phyloP scores from a whole-genome alignment of 2,113 vertebrate species.

The Scomber colias region DNA sequence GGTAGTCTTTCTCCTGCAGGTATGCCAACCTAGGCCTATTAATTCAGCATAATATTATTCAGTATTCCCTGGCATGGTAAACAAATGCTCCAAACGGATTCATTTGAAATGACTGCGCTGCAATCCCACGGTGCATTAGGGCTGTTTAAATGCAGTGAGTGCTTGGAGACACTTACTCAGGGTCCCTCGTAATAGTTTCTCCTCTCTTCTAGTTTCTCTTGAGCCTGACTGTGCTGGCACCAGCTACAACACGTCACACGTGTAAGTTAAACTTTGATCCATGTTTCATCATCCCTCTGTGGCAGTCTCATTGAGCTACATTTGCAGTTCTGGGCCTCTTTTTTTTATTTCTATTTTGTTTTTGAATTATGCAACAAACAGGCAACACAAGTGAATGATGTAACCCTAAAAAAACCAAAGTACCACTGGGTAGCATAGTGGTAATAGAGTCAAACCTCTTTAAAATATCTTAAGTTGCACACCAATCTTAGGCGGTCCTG shows the following conservation, averaged over 20 bases:
- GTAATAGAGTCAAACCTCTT: conserved; percentile 19
- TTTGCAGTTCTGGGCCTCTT: conserved; percentile 15
- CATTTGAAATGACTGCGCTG: conserved; percentile 69
- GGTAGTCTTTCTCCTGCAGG: conserved; percentile 68
- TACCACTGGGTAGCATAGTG: neutral
- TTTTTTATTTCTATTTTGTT: conserved; percentile 35
- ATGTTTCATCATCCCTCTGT: conserved; percentile 56
- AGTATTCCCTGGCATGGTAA: conserved; percentile 63
- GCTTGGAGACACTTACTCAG: conserved; percentile 44
- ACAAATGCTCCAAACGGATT: conserved; percentile 74
- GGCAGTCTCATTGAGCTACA: conserved; percentile 20
- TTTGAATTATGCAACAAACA: conserved; percentile 59
- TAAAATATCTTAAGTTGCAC: conserved; percentile 29
- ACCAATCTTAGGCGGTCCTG: conserved; percentile 16
- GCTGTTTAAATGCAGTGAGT: conserved; percentile 59
- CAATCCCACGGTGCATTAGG: conserved; percentile 73
- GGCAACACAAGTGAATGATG: conserved; percentile 48
- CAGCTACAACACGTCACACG: conserved; percentile 1
- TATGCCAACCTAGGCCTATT: conserved; percentile 68
- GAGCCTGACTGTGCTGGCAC: conserved; percentile 23
- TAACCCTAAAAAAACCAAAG: conserved; percentile 32
- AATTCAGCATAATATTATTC: conserved; percentile 75
- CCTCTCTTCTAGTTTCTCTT: conserved; percentile 38
- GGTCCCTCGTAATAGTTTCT: conserved; percentile 43
- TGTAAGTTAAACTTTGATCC: conserved; percentile 40